A percentile compares a stretch with the other conserved stretches of the same genome.
These are phyloP conservation scores for Oreortyx pictus DNA, from an alignment of 2,797 vertebrate genomes.

Conservation along the genomic window DNA sequence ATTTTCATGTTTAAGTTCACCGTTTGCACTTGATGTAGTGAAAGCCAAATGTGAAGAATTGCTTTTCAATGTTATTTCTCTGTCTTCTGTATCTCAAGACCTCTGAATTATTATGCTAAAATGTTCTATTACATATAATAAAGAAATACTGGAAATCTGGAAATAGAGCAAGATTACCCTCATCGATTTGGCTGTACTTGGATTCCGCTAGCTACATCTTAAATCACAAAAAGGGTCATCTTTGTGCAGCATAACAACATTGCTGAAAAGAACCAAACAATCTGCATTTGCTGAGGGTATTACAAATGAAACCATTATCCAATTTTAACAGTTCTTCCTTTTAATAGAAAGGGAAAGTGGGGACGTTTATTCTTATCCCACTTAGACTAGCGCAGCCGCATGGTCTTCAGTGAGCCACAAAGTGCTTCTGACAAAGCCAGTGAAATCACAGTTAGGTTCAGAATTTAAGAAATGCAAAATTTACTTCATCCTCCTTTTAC, in stretches of 20 bases:
- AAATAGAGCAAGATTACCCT: conserved; percentile 23
- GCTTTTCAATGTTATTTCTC: conserved; percentile 71
- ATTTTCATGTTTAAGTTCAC: conserved; percentile 76
- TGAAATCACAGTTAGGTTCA: background rate
- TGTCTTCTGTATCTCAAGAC: conserved; percentile 40
- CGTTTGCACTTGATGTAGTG: conserved; percentile 69
- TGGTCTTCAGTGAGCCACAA: background rate
- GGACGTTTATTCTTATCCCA: background rate
- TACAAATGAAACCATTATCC: conserved; percentile 4
- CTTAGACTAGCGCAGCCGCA: background rate
- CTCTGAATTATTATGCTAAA: conserved; percentile 65
- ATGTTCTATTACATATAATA: conserved; percentile 51
- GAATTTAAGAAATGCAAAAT: background rate
- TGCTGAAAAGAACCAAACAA: conserved; percentile 36
- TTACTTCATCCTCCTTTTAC: background rate
- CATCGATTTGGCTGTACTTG: conserved; percentile 19
- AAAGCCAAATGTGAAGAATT: conserved; percentile 73
- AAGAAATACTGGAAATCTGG: conserved; percentile 54
- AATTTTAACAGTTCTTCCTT: background rate
- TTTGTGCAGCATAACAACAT: conserved; percentile 2
- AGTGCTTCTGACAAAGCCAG: background rate
- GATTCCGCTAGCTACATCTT: conserved; percentile 31
- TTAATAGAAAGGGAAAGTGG: background rate
- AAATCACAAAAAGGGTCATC: conserved; percentile 34
- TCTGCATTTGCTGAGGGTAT: background rate